phyloP scores from a whole-genome alignment of 2,113 vertebrate species.

The Bubalus kerabau region DNA sequence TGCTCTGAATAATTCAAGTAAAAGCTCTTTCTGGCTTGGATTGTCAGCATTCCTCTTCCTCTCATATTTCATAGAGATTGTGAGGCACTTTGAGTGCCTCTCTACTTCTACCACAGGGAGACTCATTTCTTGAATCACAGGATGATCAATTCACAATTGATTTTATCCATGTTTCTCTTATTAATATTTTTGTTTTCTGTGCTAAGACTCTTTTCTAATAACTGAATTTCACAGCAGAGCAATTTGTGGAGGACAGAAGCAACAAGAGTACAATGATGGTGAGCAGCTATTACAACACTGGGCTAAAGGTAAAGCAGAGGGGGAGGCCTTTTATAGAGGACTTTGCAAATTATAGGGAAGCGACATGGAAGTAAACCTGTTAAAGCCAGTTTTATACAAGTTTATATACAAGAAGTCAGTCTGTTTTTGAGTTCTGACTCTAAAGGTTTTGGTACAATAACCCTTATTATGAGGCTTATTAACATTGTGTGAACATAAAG shows the following conservation, averaged over 20 bases:
- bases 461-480: slow-evolving; percentile 3
- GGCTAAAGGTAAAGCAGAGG: not conserved
- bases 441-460: slow-evolving; percentile 10
- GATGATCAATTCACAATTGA: not conserved
- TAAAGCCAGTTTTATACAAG: not conserved
- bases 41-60: not conserved
- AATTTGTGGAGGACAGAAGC: not conserved
- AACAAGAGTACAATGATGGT: not conserved
- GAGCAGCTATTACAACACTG: not conserved
- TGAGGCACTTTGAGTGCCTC: not conserved
- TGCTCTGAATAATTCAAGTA: not conserved
- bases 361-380: not conserved
- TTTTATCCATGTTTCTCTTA: not conserved
- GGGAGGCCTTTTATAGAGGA: not conserved
- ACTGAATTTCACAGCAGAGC: not conserved
- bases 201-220: not conserved
- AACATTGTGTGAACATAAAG: not conserved
- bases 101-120: not conserved
- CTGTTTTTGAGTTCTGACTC: not conserved
- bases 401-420: not conserved
- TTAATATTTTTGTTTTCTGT: not conserved
- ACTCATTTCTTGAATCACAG: not conserved
- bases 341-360: not conserved
- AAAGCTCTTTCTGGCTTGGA: not conserved
- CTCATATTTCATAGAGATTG: not conserved